phyloP scores from a whole-genome alignment of 2,888 invertebrate species.

The Trachelus stipa region DNA sequence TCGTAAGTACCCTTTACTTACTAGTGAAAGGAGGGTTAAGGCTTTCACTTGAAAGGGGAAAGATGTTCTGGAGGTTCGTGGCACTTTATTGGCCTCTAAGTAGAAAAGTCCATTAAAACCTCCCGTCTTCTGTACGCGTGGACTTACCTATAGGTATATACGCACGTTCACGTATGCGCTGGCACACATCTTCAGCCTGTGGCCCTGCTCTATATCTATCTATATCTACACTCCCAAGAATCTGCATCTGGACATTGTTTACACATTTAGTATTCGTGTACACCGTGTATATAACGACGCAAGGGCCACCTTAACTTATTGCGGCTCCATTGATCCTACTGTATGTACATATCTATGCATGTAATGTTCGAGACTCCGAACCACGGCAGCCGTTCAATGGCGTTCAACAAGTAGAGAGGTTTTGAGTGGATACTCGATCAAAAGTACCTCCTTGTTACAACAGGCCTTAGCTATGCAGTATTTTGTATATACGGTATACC shows the following conservation, averaged over 20 bases:
- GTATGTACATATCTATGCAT: neutral
- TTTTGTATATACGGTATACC: too few relatives aligned
- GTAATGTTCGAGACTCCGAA: too few relatives aligned
- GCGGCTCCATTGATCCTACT: neutral
- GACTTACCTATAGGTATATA: neutral
- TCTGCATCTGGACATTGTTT: neutral
- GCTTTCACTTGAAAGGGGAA: constrained; percentile 54
- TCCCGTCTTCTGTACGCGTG: constrained; percentile 28
- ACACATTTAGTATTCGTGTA: neutral
- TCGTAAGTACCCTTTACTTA: too few relatives aligned
- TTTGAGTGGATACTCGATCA: constrained; percentile 55
- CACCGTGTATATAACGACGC: neutral
- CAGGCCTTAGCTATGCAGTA: constrained; percentile 3
- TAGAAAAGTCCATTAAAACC: constrained; percentile 65
- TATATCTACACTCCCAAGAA: too few relatives aligned
- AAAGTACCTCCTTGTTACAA: constrained; percentile 54
- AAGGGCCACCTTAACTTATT: neutral
- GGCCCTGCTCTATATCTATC: too few relatives aligned
- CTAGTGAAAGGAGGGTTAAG: constrained; percentile 37
- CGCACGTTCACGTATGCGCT: neutral
- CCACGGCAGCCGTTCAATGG: constrained; percentile 32
- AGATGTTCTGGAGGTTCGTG: constrained; percentile 47
- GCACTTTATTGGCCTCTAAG: constrained; percentile 66
- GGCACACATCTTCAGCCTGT: too few relatives aligned
- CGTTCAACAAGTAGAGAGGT: constrained; percentile 46